Evolutionary conservation across 30 jellyfish, hydroid and myxozoan genomes (phyloP).

Genomic region (Aurelia aurita): DNA sequence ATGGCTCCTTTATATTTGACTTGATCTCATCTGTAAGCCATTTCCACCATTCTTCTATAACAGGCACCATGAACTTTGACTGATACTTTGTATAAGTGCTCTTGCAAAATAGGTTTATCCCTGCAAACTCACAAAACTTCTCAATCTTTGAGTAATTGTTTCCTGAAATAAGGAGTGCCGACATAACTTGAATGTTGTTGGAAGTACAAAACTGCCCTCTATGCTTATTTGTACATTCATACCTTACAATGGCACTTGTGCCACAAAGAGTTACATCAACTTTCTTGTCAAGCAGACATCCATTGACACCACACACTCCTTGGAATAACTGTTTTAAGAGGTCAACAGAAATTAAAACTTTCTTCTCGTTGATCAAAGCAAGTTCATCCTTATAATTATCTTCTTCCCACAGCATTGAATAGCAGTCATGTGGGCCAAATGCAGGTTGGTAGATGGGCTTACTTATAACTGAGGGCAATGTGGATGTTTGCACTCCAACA

Average conservation of each 20-base stretch:
- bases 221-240: conserved; percentile 16
- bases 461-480: conserved; percentile 19
- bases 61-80: conserved; percentile 11
- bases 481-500: conserved; percentile 33
- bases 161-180: too few relatives aligned
- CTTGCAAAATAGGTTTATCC: conserved; percentile 5
- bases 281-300: conserved; percentile 15
- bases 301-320: conserved; percentile 26
- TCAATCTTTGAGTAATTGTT: too few relatives aligned
- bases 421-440: background rate
- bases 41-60: conserved; percentile 24
- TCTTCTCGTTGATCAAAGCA: conserved; percentile 1
- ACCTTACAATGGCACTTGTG: conserved; percentile 4
- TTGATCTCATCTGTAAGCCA: conserved; percentile 10
- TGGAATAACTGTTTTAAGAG: conserved; percentile 4
- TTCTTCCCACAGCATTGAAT: background rate
- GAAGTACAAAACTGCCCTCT: background rate
- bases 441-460: conserved; percentile 1
- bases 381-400: conserved; percentile 3
- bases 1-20: background rate
- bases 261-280: conserved; percentile 14
- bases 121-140: too few relatives aligned
- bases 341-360: conserved; percentile 30
- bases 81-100: conserved; percentile 18
- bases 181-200: too few relatives aligned